Base-by-base conservation (phyloP, 1,140 invertebrate species). In the Caenorhabditis remanei region DNA sequence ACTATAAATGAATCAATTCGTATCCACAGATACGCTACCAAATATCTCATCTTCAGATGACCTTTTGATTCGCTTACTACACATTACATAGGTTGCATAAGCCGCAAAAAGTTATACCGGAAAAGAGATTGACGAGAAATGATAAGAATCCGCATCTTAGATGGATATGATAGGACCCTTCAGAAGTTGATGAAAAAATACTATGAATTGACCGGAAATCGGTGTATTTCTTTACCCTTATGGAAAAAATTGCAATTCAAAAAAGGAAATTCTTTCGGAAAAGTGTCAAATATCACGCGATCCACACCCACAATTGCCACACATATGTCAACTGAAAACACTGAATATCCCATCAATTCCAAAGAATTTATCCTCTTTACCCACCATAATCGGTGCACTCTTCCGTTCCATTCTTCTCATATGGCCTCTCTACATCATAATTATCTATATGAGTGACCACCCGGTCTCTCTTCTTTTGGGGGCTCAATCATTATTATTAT, bases 401-500 rank as follows among this genome's bases (percentile, higher is more conserved):
- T 21, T 24, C 65, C 41, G 19, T n/a, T 58, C 61, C 19, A 6
- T n/a, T 32, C 61, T 11, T 79, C 65, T 46, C 65, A 71, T 46
- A 43, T 46, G 16, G 41, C 65, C 65, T 65, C 40, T 5, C 65
- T 71, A 71, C 71, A 79, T 79, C 71, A 79, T 79, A 79, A 79
- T 79, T 79, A 79, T 79, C 71, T 79, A 46, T 79, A n/a, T 79
- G 43, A 50, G 46, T 79, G 71, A 79, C 71, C 71, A 53, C 6
- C 46, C 71, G 40, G 13, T 79, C 67, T 21, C 8, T n/a, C n/a
- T 58, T n/a, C 8, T 46, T 19, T 46, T 41, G 43, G 67, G 41
- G 24, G 71, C 71, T 79, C 71, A 79, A 79, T 79, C 71, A 79
- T 79, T 79, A 79, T 79, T 71, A 71, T 71, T 71, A 71, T 71